phyloP scores from a whole-genome alignment of 1,140 invertebrate genomes.

The Linepithema humile region DNA sequence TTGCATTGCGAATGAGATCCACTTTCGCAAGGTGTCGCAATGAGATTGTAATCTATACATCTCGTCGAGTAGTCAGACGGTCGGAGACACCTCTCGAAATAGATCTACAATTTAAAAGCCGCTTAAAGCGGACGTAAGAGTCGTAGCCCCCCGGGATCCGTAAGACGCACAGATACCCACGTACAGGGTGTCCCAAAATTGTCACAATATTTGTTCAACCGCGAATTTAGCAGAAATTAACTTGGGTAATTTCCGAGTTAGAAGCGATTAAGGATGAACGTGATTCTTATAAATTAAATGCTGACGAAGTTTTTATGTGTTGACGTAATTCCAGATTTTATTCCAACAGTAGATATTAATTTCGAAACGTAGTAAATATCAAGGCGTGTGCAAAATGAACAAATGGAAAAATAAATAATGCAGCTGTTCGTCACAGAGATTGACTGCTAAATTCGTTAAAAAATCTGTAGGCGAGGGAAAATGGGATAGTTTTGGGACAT shows the following conservation, averaged over 20 bases:
- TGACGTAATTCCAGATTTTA: not conserved
- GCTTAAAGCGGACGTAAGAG: conserved; percentile 51
- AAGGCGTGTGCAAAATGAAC: not conserved
- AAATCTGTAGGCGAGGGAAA: not conserved
- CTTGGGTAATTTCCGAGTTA: not conserved
- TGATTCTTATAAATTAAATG: not conserved
- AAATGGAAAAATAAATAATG: not conserved
- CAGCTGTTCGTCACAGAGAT: not conserved
- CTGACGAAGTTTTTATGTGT: not conserved
- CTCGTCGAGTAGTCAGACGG: conserved; percentile 48
- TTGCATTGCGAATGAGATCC: conserved; percentile 56
- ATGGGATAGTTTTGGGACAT: not conserved
- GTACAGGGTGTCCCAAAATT: not conserved
- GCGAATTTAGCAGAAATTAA: not conserved
- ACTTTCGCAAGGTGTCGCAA: conserved; percentile 50
- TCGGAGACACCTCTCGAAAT: conserved; percentile 52
- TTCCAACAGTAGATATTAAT: not conserved
- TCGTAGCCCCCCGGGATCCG: conserved; percentile 5
- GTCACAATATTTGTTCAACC: not conserved
- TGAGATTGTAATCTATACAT: conserved; percentile 55
- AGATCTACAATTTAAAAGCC: conserved; percentile 56
- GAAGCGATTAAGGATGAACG: not conserved
- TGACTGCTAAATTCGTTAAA: not conserved
- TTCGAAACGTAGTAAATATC: not conserved
- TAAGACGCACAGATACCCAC: not conserved